Evolutionary conservation across 2,888 invertebrate species (phyloP).

Genomic region (Scaptomyza tumidula): DNA sequence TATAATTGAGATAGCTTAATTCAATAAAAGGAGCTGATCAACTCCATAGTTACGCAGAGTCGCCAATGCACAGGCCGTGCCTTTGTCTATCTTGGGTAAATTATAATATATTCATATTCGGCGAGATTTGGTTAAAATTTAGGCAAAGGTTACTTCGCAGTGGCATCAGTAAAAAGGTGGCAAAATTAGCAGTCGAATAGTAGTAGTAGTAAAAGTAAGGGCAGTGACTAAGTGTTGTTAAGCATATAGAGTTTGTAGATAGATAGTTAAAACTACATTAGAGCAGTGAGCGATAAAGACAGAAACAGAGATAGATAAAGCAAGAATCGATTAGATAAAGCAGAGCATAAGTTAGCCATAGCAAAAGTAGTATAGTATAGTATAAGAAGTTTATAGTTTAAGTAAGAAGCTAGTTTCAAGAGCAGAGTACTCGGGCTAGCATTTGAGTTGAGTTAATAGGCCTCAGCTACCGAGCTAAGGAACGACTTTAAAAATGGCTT

Average conservation of each 20-base stretch:
- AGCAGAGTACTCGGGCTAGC: conserved; percentile 46
- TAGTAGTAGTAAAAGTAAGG: conserved; percentile 25
- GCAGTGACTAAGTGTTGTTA: conserved; percentile 36
- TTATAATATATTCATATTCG: conserved; percentile 30
- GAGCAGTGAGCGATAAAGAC: conserved; percentile 17
- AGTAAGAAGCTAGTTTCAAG: conserved; percentile 51
- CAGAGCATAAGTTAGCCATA: conserved; percentile 24
- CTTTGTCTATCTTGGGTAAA: conserved; percentile 30
- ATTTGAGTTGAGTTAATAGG: conserved; percentile 29
- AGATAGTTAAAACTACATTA: conserved; percentile 47
- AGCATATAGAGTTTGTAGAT: conserved; percentile 32
- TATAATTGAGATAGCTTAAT: conserved; percentile 2
- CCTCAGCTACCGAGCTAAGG: conserved; percentile 38
- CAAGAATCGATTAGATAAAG: conserved; percentile 9
- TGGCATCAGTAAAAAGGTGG: conserved; percentile 34
- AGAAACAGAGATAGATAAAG: not conserved
- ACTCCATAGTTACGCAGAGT: conserved; percentile 1
- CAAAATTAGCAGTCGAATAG: conserved; percentile 46
- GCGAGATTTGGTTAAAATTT: conserved; percentile 29
- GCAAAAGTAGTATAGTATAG: conserved; percentile 19
- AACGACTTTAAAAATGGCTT: not conserved
- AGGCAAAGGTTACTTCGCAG: conserved; percentile 11
- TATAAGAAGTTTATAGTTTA: conserved; percentile 2
- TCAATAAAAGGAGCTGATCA: conserved; percentile 3
- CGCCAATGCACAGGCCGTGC: conserved; percentile 12